phyloP scores from a whole-genome alignment of 2,888 invertebrate species.

The Theodoxus fluviatilis region DNA sequence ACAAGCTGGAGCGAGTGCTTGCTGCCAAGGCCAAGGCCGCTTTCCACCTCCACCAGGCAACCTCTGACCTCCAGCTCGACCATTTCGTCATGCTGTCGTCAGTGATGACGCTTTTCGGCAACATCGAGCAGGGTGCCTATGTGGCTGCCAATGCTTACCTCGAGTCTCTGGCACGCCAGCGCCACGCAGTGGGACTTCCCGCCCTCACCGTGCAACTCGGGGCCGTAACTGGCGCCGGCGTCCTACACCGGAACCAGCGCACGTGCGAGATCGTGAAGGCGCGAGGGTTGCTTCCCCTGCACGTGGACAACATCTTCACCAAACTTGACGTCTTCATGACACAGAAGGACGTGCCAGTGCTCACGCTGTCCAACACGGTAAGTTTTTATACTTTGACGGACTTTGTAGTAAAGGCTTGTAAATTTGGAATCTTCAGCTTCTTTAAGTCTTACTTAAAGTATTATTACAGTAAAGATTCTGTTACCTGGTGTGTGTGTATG shows the following conservation, averaged over 20 bases:
- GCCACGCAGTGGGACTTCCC: neutral
- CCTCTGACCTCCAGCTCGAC: neutral
- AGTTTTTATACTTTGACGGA: too few species aligned
- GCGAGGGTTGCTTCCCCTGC: neutral
- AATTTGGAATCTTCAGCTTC: neutral
- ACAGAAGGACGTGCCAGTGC: neutral
- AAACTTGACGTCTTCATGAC: neutral
- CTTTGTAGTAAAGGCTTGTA: too few species aligned
- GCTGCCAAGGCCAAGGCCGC: slow-evolving; percentile 1
- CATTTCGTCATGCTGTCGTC: slow-evolving; percentile 12
- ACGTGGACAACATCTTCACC: neutral
- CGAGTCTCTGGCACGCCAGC: slow-evolving; percentile 9
- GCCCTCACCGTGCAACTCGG: slow-evolving; percentile 1
- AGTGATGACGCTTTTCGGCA: neutral
- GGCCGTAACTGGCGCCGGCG: slow-evolving; percentile 1
- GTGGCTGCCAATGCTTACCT: neutral
- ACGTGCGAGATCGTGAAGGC: slow-evolving; percentile 2
- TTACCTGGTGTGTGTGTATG: neutral
- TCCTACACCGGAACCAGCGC: neutral
- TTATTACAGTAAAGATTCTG: neutral
- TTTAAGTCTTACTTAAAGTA: neutral
- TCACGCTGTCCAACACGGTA: neutral
- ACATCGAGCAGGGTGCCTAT: slow-evolving; percentile 9
- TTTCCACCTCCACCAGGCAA: neutral
- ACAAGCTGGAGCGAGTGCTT: neutral